Evolutionary conservation across 2,888 invertebrate species (phyloP).

Genomic region (Phyllotreta cruciferae): DNA sequence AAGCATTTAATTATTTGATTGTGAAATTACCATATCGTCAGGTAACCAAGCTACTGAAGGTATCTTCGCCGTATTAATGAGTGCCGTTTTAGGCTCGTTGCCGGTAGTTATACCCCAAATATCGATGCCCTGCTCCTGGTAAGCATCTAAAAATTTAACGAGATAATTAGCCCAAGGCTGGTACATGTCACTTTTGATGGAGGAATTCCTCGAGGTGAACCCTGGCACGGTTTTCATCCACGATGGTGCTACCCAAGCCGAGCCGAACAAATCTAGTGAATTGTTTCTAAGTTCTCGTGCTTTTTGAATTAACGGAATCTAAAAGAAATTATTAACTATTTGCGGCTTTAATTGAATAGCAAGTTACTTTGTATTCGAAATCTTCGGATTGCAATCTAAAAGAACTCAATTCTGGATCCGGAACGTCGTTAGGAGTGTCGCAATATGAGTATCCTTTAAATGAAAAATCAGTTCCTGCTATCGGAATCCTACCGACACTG

Average conservation of each 20-base stretch:
- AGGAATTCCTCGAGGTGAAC: constrained; percentile 32
- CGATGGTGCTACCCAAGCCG: constrained; percentile 63
- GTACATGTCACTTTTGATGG: constrained; percentile 62
- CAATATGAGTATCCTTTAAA: constrained; percentile 81
- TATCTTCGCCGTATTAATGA: constrained; percentile 31
- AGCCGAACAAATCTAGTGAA: constrained; percentile 64
- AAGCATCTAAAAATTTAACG: constrained; percentile 79
- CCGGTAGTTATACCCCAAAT: constrained; percentile 75
- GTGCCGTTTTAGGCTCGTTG: constrained; percentile 36
- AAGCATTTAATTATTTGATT: no score
- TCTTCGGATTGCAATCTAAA: constrained; percentile 76
- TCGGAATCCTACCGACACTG: constrained; percentile 80
- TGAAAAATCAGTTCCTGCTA: constrained; percentile 89
- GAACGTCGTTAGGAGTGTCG: constrained; percentile 59
- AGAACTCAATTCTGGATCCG: constrained; percentile 59
- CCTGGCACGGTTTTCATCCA: constrained; percentile 64
- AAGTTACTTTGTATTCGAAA: constrained; percentile 36
- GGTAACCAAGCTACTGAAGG: constrained; percentile 26
- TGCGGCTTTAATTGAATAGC: not conserved
- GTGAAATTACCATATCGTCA: no score
- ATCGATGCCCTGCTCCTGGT: constrained; percentile 68
- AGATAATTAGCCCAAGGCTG: constrained; percentile 84
- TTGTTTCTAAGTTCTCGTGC: constrained; percentile 47
- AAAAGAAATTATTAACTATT: constrained; percentile 16
- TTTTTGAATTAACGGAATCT: constrained; percentile 53